These are phyloP conservation scores for Phragmatobia fuliginosa DNA, from an alignment of 2,888 invertebrate species.

Conservation along the genomic window DNA sequence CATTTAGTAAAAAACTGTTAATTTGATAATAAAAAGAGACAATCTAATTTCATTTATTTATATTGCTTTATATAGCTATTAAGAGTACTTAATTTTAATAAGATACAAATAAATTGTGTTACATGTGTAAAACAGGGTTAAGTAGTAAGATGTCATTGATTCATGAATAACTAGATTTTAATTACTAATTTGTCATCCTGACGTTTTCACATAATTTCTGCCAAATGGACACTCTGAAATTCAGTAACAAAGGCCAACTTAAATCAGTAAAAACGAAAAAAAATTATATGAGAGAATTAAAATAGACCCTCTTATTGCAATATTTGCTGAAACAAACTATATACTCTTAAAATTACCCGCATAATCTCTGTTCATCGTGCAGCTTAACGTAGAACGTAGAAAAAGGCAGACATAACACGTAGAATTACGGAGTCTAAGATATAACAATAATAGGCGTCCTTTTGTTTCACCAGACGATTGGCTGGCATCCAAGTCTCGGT, in stretches of 20 bases:
- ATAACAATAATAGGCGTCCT: constrained; percentile 29
- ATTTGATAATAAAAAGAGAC: no score
- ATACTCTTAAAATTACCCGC: background rate
- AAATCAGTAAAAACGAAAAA: no score
- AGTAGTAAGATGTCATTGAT: no score
- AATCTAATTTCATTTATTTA: no score
- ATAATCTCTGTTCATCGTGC: background rate
- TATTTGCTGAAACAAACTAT: background rate
- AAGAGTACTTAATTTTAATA: no score
- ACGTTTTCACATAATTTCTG: no score
- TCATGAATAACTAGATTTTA: no score
- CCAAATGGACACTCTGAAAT: background rate
- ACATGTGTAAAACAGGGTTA: no score
- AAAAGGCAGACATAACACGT: background rate
- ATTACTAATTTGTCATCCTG: no score
- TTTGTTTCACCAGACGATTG: constrained; percentile 41
- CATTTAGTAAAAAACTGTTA: no score
- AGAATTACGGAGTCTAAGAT: background rate
- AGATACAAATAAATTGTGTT: no score
- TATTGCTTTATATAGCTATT: no score
- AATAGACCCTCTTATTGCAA: background rate
- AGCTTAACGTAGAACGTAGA: background rate
- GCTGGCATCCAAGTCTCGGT: constrained; percentile 38
- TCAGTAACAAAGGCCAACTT: background rate
- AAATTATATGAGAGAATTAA: background rate